A percentile compares a stretch with the other conserved stretches of the same genome.
Evolutionary conservation across 2,797 vertebrate species (phyloP).

Genomic region (Anguilla obscura): DNA sequence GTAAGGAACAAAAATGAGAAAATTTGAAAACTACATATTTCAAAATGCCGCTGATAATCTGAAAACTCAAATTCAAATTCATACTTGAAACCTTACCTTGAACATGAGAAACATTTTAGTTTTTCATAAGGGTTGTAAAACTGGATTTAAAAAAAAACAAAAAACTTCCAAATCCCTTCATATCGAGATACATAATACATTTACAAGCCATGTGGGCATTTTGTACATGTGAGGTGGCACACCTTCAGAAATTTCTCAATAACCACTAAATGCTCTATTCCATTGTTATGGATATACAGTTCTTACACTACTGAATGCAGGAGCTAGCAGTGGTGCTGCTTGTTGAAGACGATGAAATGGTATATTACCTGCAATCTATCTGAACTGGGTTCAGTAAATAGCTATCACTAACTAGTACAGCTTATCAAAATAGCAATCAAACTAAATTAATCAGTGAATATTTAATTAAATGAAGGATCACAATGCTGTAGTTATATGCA

Average conservation of each 20-base stretch:
- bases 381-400: constrained; percentile 55
- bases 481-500: constrained; percentile 68
- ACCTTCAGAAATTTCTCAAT: constrained; percentile 61
- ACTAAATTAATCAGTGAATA: constrained; percentile 46
- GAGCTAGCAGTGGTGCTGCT: constrained; percentile 66
- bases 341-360: background rate
- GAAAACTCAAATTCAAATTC: constrained; percentile 66
- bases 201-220: constrained; percentile 23
- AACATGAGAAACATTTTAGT: constrained; percentile 24
- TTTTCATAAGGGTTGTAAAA: constrained; percentile 21
- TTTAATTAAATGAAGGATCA: constrained; percentile 64
- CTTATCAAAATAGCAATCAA: constrained; percentile 41
- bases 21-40: constrained; percentile 54
- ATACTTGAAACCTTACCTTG: constrained; percentile 38
- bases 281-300: constrained; percentile 27
- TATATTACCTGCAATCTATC: constrained; percentile 57
- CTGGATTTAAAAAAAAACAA: constrained; percentile 25
- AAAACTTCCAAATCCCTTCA: constrained; percentile 5
- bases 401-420: constrained; percentile 56
- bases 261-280: constrained; percentile 52
- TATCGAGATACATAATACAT: constrained; percentile 5
- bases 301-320: constrained; percentile 52
- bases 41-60: constrained; percentile 54
- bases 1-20: constrained; percentile 54
- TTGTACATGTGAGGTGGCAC: constrained; percentile 12